A percentile compares a stretch with the other conserved stretches of the same genome.
These are phyloP conservation scores for Typhlichthys eigenmanni DNA, from an alignment of 2,797 vertebrate genomes.

Conservation along the genomic window DNA sequence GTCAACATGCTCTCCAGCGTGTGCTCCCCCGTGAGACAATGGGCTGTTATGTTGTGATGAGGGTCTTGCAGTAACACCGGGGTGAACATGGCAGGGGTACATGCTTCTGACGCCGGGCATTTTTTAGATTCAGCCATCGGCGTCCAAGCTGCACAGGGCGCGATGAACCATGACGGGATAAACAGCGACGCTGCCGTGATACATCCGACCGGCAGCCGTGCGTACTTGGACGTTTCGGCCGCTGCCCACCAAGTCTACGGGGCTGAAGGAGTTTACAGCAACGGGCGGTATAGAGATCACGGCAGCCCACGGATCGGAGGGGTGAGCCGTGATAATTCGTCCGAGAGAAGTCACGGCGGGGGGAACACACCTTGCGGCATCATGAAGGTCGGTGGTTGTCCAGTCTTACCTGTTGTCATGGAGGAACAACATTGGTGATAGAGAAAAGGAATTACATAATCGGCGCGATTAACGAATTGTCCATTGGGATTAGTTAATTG, in stretches of 20 bases:
- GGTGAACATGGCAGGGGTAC: conserved; percentile 77
- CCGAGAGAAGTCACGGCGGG: conserved; percentile 71
- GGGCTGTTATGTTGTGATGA: conserved; percentile 40
- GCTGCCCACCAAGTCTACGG: conserved; percentile 64
- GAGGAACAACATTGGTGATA: conserved; percentile 55
- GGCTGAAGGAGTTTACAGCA: conserved; percentile 74
- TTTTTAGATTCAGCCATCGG: conserved; percentile 56
- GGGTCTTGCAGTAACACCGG: conserved; percentile 63
- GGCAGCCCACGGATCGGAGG: conserved; percentile 66
- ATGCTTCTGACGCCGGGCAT: conserved; percentile 74
- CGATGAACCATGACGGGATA: conserved; percentile 48
- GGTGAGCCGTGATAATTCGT: conserved; percentile 75
- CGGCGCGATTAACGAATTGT: neutral
- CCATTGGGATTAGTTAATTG: neutral
- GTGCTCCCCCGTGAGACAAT: conserved; percentile 38
- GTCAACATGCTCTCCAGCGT: conserved; percentile 14
- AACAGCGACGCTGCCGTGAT: conserved; percentile 49
- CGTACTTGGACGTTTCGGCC: conserved; percentile 75
- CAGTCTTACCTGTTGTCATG: conserved; percentile 13
- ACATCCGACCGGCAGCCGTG: conserved; percentile 52
- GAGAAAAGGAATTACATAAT: conserved; percentile 3
- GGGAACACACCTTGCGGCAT: conserved; percentile 80
- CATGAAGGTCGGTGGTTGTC: conserved; percentile 79
- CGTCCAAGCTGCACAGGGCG: conserved; percentile 55
- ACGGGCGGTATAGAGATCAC: conserved; percentile 74